Conservation (phyloP, 1,140 invertebrate species). For the Oryctes rhinoceros region DNA sequence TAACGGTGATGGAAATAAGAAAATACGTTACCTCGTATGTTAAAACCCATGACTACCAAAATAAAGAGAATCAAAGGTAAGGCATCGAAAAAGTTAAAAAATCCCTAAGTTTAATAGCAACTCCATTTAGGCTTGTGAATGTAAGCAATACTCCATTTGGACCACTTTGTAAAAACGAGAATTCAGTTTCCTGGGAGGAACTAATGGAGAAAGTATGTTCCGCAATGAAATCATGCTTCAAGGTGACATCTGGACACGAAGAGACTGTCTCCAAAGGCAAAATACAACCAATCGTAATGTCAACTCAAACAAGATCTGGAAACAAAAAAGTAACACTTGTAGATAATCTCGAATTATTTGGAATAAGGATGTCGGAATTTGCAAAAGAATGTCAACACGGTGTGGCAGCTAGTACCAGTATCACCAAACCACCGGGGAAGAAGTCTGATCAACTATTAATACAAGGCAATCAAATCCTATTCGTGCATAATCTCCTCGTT, state of each 20-base stretch:
- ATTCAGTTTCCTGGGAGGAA: slow-evolving; percentile 74
- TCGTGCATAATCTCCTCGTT: slow-evolving; percentile 77
- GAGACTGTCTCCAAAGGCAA: slow-evolving; percentile 74
- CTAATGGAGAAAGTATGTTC: slow-evolving; percentile 72
- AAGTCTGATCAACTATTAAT: slow-evolving; percentile 83
- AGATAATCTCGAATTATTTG: slow-evolving; percentile 86
- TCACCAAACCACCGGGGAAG: slow-evolving; percentile 77
- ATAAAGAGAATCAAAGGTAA: slow-evolving; percentile 61
- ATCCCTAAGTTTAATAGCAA: neutral
- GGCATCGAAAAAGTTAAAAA: neutral
- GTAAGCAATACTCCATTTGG: slow-evolving; percentile 63
- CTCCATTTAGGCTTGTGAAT: slow-evolving; percentile 61
- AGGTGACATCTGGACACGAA: slow-evolving; percentile 70
- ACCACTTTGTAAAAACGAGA: slow-evolving; percentile 60
- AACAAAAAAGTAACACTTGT: slow-evolving; percentile 93
- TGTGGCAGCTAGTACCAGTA: slow-evolving; percentile 85
- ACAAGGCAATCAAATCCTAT: slow-evolving; percentile 90
- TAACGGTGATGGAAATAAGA: slow-evolving; percentile 74
- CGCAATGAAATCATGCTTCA: slow-evolving; percentile 80
- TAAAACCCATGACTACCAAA: slow-evolving; percentile 74
- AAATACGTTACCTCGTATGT: slow-evolving; percentile 80
- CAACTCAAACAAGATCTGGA: slow-evolving; percentile 78
- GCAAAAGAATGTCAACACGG: slow-evolving; percentile 83
- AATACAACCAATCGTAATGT: slow-evolving; percentile 81
- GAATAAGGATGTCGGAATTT: slow-evolving; percentile 81